Evolutionary conservation across 2,888 invertebrate genomes (phyloP).

Genomic region (Exephanes ischioxanthus): DNA sequence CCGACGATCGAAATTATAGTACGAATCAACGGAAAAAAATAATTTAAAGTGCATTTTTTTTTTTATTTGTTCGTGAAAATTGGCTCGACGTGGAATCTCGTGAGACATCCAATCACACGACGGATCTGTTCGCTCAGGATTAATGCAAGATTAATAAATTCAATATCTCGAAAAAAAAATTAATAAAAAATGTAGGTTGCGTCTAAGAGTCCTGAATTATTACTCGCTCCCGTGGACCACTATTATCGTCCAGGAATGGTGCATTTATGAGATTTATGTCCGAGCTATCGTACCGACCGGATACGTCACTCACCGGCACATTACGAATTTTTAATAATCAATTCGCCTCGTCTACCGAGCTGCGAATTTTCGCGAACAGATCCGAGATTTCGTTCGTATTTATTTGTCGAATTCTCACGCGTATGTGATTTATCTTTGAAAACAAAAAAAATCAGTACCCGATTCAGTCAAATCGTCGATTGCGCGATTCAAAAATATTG

Average conservation of each 20-base stretch:
- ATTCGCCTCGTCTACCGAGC: background rate
- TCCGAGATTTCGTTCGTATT: constrained; percentile 36
- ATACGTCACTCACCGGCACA: no score
- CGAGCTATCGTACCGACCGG: no score
- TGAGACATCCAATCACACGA: background rate
- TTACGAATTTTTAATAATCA: background rate
- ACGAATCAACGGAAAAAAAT: background rate
- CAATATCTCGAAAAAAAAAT: background rate
- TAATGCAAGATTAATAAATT: constrained; percentile 1
- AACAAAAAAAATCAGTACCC: constrained; percentile 8
- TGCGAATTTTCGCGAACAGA: constrained; percentile 21
- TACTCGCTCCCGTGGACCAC: no score
- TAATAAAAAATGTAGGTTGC: background rate
- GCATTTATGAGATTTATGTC: no score
- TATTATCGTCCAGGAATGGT: no score
- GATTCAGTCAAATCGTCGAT: constrained; percentile 56
- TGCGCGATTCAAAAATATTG: constrained; percentile 28
- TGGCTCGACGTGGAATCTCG: background rate
- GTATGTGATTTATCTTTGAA: background rate
- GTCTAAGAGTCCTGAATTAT: no score
- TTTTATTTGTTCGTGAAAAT: background rate
- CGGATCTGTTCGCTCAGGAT: constrained; percentile 36
- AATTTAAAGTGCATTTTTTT: constrained; percentile 3
- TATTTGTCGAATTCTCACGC: background rate
- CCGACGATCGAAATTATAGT: background rate